Evolutionary conservation across 2,888 invertebrate species (phyloP).

Genomic region (Drosophila planitibia): DNA sequence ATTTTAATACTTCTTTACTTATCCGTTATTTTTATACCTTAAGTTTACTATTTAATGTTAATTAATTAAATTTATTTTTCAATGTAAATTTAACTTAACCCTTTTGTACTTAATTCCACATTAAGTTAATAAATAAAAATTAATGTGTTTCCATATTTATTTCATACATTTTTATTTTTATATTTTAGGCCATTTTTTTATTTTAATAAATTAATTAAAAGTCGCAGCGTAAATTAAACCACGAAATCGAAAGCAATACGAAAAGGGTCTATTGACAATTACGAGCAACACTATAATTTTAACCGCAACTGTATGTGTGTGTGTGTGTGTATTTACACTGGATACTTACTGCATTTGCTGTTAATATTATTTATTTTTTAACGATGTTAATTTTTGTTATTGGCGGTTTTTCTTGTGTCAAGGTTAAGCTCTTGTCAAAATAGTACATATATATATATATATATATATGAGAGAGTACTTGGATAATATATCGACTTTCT

Average conservation of each 20-base stretch:
- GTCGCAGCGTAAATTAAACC: background rate
- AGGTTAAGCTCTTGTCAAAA: constrained; percentile 21
- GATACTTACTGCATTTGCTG: background rate
- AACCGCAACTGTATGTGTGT: constrained; percentile 1
- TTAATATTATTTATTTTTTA: background rate
- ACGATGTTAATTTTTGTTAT: background rate
- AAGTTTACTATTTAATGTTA: background rate
- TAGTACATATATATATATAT: background rate
- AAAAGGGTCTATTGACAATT: background rate
- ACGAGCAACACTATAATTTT: background rate
- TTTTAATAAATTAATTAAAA: background rate
- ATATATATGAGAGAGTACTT: background rate
- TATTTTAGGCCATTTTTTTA: background rate
- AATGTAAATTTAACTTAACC: background rate
- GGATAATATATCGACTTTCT: constrained; percentile 7
- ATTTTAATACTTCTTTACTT: background rate
- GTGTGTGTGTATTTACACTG: background rate
- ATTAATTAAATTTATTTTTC: background rate
- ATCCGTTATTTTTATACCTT: background rate
- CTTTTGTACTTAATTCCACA: background rate
- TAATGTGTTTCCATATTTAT: background rate
- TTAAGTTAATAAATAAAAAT: background rate
- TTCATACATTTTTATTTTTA: background rate
- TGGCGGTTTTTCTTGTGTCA: constrained; percentile 2
- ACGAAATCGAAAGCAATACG: background rate